Evolutionary conservation across 2,797 vertebrate species (phyloP).

Genomic region (Threskiornis aethiopicus): DNA sequence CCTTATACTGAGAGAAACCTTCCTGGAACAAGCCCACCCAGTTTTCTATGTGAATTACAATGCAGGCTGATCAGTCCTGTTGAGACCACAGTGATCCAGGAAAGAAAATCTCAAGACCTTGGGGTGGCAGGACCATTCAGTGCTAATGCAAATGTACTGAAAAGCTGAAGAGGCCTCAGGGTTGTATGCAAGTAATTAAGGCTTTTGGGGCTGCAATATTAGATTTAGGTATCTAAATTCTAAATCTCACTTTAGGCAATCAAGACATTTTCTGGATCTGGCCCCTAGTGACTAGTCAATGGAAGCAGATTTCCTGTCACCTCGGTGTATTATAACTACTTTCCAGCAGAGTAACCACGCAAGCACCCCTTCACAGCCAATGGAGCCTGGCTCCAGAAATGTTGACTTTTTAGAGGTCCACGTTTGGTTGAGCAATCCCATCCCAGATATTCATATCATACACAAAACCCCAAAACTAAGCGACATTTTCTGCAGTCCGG

Average conservation of each 20-base stretch:
- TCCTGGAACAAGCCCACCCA: background rate
- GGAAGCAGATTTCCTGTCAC: background rate
- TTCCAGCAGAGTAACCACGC: background rate
- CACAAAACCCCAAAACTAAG: fast-evolving
- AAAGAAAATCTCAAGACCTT: background rate
- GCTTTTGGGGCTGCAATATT: background rate
- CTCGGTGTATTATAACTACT: background rate
- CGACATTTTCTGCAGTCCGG: background rate
- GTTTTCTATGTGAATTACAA: background rate
- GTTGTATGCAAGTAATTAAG: background rate
- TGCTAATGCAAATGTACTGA: background rate
- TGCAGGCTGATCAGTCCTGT: background rate
- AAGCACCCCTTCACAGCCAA: background rate
- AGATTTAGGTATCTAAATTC: background rate
- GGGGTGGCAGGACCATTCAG: fast-evolving
- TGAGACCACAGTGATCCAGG: background rate
- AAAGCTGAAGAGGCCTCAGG: background rate
- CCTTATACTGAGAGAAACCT: background rate
- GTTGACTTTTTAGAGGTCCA: background rate
- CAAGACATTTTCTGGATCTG: background rate
- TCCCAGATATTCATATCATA: background rate
- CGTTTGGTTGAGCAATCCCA: background rate
- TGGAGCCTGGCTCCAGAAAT: background rate
- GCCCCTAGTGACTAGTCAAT: background rate
- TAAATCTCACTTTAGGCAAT: background rate